Conservation (phyloP, 2,113 vertebrate species). For the Dromas ardeola region DNA sequence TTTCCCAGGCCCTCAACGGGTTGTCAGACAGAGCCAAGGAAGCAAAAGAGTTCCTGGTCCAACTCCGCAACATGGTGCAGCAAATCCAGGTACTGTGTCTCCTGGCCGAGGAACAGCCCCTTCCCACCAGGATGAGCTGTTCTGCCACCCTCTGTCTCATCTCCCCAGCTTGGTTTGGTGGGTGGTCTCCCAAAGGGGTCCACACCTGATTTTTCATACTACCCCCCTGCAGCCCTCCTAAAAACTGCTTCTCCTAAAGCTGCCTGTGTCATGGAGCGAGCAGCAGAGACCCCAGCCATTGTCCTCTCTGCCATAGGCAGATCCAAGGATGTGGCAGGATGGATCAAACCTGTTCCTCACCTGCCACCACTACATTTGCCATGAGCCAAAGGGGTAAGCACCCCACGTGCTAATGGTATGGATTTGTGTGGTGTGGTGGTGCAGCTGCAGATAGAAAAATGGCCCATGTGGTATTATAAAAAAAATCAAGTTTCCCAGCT, state of each 20-base stretch:
- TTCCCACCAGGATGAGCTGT: not conserved
- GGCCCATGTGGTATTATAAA: accelerated
- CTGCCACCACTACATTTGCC: not conserved
- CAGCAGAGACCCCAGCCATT: not conserved
- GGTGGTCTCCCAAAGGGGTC: not conserved
- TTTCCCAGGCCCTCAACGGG: constrained; percentile 93
- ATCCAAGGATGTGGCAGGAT: not conserved
- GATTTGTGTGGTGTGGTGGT: not conserved
- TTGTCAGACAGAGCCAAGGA: constrained; percentile 96
- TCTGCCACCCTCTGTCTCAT: not conserved
- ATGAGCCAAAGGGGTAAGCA: accelerated
- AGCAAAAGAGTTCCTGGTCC: constrained; percentile 96
- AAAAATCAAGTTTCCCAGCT: not conserved
- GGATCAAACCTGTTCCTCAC: not conserved
- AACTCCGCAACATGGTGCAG: constrained; percentile 95
- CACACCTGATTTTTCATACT: not conserved
- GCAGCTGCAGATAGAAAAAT: not conserved
- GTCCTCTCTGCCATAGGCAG: accelerated
- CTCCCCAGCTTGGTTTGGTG: not conserved
- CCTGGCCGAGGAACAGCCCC: not conserved
- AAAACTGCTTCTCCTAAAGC: not conserved
- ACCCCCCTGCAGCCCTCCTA: not conserved
- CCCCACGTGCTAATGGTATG: accelerated
- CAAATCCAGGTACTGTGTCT: constrained; percentile 89
- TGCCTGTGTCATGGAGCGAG: not conserved